Conservation (phyloP, 1,140 invertebrate species). For the Dufourea novaeangliae region DNA sequence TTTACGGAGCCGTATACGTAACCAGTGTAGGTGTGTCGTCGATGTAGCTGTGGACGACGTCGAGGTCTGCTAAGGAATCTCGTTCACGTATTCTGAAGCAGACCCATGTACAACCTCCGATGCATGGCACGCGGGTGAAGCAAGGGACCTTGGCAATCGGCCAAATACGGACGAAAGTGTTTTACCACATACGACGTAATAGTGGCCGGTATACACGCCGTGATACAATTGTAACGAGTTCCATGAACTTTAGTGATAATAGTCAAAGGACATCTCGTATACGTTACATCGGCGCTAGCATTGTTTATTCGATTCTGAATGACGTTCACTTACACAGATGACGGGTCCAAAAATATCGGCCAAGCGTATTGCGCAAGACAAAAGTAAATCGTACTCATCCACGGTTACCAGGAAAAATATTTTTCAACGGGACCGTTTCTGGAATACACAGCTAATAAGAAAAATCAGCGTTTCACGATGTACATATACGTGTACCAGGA, state of each 20-base stretch:
- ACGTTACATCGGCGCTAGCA: too few species aligned
- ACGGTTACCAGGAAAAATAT: constrained; percentile 2
- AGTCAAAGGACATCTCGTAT: neutral
- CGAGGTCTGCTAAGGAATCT: constrained; percentile 51
- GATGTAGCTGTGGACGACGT: neutral
- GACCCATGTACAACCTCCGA: constrained; percentile 46
- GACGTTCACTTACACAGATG: neutral
- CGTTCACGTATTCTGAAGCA: constrained; percentile 58
- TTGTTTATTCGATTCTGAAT: neutral
- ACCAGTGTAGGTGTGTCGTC: constrained; percentile 47
- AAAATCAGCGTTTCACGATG: too few species aligned
- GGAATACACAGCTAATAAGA: neutral
- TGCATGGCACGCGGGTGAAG: constrained; percentile 61
- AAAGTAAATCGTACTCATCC: neutral
- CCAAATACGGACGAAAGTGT: constrained; percentile 75
- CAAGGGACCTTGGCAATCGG: constrained; percentile 75
- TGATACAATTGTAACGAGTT: constrained; percentile 54
- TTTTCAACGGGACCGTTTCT: neutral
- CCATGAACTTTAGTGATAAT: constrained; percentile 51
- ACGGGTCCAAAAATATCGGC: neutral
- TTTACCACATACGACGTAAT: constrained; percentile 71
- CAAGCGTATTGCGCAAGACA: neutral
- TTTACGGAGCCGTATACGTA: constrained; percentile 60
- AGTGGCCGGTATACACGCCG: constrained; percentile 22
- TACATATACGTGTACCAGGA: too few species aligned